Base-by-base conservation (phyloP, 2,113 vertebrate genomes). In the Pantherophis guttatus region DNA sequence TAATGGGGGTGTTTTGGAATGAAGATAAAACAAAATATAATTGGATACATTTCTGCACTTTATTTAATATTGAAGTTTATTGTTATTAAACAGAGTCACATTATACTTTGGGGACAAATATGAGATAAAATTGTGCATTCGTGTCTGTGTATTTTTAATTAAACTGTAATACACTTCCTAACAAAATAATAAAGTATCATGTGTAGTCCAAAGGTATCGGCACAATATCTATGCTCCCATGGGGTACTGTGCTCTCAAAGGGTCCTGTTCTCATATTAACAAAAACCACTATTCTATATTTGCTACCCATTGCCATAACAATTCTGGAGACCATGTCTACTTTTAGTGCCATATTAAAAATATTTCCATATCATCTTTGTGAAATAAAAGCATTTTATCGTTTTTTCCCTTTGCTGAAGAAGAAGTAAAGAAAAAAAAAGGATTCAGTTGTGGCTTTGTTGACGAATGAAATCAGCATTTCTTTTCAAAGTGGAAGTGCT, bases 381-480 rank as follows among this genome's bases (percentile, higher is more conserved):
- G 29, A n/a, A 87, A 86, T 29, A 62, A 52, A n/a, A 23, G 50
- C 91, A 11, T 57, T 91, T 48, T 48, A 55, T 85, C 93, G 29
- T 6, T 26, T 91, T 94, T 23, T 33, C 17, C 87, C 33, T 91
- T 89, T 91, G n/a, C 23, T 95, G 12, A 50, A 58, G 12, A 50
- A 58, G 17, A 39, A 94, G 94, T 92, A 85, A n/a, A 87, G 15
- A 8, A 93, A 95, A 65, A 48, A 87, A 90, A 86, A 9, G 54
- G 44, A 48, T 5, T 12, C 19, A 88, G 89, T 92, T 86, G 11
- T 93, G 58, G 65, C 24, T 88, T 89, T 92, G 54, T 95, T 94
- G 8, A 91, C 86, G 93, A 2, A 54, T 94, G 87, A 90, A 86
- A 75, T 96, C 57, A 94, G 86, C 92, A 59, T 7, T 91, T 94